These are phyloP conservation scores for Acanthaster planci DNA, from an alignment of 35 echinoderm and acorn worm genomes.

Conservation along the genomic window DNA sequence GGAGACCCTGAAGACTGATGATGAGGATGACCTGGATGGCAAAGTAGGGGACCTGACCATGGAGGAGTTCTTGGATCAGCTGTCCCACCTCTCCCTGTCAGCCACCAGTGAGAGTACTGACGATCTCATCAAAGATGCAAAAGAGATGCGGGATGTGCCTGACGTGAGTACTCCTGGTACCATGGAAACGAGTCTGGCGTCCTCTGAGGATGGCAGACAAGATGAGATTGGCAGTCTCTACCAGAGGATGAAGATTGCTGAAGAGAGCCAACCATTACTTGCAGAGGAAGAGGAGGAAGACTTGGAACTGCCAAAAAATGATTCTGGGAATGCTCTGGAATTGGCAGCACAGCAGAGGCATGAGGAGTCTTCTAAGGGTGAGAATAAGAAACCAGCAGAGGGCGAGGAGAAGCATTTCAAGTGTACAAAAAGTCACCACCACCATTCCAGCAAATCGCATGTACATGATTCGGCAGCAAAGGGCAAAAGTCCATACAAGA, in stretches of 20 bases:
- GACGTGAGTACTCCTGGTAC: not conserved
- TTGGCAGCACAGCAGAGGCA: not conserved
- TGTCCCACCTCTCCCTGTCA: conserved; percentile 51
- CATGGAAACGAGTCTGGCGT: not conserved
- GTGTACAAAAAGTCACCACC: conserved; percentile 37
- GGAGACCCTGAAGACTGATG: conserved; percentile 66
- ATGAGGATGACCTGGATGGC: conserved; percentile 66
- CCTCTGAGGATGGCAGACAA: conserved; percentile 19
- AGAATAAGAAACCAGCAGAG: not conserved
- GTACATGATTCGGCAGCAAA: not conserved
- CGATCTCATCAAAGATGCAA: not conserved
- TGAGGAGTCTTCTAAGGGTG: not conserved
- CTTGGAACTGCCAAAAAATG: not conserved
- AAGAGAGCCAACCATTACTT: conserved; percentile 18
- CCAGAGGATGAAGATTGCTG: not conserved
- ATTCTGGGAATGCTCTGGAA: no score
- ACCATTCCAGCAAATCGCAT: not conserved
- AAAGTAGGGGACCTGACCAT: conserved; percentile 56
- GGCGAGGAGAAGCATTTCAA: conserved; percentile 47
- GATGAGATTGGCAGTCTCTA: conserved; percentile 32
- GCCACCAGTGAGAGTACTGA: conserved; percentile 27
- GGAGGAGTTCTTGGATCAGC: conserved; percentile 83
- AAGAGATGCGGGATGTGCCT: not conserved
- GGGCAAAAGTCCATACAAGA: conserved; percentile 47
- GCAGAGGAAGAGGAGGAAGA: not conserved